phyloP scores from a whole-genome alignment of 2,888 invertebrate genomes.

The Catonia carolina region DNA sequence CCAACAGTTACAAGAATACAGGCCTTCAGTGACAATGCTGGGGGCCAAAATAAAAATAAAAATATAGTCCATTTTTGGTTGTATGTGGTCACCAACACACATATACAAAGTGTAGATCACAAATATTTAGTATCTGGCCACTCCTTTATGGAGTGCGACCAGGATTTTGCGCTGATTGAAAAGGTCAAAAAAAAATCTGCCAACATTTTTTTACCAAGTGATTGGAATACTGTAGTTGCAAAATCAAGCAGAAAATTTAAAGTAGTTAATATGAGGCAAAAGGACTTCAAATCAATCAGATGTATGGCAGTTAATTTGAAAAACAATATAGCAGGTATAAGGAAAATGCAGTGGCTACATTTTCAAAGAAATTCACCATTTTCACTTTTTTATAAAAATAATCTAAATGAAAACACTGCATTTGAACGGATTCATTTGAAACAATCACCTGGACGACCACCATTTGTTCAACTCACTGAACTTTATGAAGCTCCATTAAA shows the following conservation, averaged over 20 bases:
- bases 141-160: conserved; percentile 28
- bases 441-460: no score
- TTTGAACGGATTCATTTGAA: no score
- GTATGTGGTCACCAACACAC: conserved; percentile 26
- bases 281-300: conserved; percentile 1
- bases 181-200: conserved; percentile 13
- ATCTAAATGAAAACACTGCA: not conserved
- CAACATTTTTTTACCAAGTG: conserved; percentile 8
- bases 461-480: no score
- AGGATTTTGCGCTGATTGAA: conserved; percentile 25
- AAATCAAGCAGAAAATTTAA: conserved; percentile 11
- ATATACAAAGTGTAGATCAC: conserved; percentile 21
- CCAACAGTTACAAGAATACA: conserved; percentile 22
- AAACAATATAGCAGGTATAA: conserved; percentile 5
- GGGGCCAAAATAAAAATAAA: conserved; percentile 25
- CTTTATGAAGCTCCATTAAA: no score
- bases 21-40: conserved; percentile 28
- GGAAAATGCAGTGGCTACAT: conserved; percentile 8
- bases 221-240: conserved; percentile 9
- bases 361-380: not conserved
- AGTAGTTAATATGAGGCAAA: conserved; percentile 3
- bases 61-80: conserved; percentile 28
- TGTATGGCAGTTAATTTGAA: not conserved
- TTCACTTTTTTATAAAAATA: conserved; percentile 2
- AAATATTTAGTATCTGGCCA: conserved; percentile 24